Base-by-base conservation (phyloP, 2,113 vertebrate species). In the Poicephalus meyeri region DNA sequence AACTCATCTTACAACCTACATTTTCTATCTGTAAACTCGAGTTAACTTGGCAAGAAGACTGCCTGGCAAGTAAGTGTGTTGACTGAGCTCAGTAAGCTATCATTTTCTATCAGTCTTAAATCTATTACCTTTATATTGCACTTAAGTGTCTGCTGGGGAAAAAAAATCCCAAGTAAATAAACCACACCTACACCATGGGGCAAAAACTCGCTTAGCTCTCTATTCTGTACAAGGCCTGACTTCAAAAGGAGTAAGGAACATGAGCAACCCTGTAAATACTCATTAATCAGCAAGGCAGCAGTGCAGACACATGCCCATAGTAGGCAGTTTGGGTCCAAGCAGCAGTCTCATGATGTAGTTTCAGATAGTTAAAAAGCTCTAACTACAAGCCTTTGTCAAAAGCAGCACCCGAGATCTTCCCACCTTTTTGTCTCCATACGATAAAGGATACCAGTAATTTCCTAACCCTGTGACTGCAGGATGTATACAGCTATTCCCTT, bases 61-160 rank as follows among this genome's bases (percentile, higher is more conserved):
- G 70, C 44, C 70, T 72, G 39, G 29, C 31, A 93, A 95, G 63
- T 20, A 44, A 87, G 66, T 33, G 13, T 61, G 31, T 25, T 80
- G 56, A 88, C 68, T 50, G 77, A 91, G 55, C 29, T 72, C 52
- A 44, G 91, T 88, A 96, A 82, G 49, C 9, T 52, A 93, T 70
- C 46, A 12, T 82, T 89, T 96, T 64, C 46, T 89, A 61, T 70
- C 80, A 77, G 53, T 77, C 37, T 89, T 77, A 89, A 69, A 82
- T 41, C 37, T 44, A 65, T 58, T 69, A 50, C 41, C 33, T 79
- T 94, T 58, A 58, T 53, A 39, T 44, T 46, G 37, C 33, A 50
- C 21, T 86, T 79, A 17, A 31, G 17, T 31, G 33, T 42, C 31
- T 77, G 26, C n/a, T 25, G 25, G 18, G 49, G 13, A 16, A 58